phyloP scores from a whole-genome alignment of 2,113 vertebrate species.

The Cyprinodon variegatus region DNA sequence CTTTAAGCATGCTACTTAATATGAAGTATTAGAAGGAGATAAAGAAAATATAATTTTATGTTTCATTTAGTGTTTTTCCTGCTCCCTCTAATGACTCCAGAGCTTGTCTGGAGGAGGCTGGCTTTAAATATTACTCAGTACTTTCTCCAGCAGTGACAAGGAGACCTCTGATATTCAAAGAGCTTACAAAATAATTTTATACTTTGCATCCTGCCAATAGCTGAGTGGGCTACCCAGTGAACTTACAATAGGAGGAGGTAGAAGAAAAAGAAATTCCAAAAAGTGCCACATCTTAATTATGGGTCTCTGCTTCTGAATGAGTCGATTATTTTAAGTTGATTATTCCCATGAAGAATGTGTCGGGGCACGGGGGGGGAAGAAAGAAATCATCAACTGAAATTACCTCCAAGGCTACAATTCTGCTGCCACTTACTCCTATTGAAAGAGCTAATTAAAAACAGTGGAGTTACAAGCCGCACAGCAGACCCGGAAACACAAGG shows the following conservation, averaged over 20 bases:
- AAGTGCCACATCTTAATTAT: conserved; percentile 71
- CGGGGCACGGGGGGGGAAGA: conserved; percentile 41
- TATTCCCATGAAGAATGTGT: conserved; percentile 36
- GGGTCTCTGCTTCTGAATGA: conserved; percentile 58
- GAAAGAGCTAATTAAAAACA: conserved; percentile 74
- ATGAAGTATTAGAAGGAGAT: conserved; percentile 53
- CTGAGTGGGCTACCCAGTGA: conserved; percentile 56
- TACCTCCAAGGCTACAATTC: conserved; percentile 69
- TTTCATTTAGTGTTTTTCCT: conserved; percentile 41
- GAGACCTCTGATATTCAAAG: conserved; percentile 51
- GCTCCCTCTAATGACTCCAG: conserved; percentile 46
- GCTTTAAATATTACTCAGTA: conserved; percentile 52
- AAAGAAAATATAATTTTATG: conserved; percentile 44
- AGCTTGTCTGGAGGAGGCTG: conserved; percentile 44
- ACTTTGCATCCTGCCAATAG: conserved; percentile 58
- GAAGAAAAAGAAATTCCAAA: conserved; percentile 38
- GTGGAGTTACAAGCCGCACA: conserved; percentile 24
- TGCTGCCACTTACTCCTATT: conserved; percentile 59
- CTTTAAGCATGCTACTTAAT: conserved; percentile 48
- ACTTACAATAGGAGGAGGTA: conserved; percentile 31
- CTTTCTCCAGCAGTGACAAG: conserved; percentile 44
- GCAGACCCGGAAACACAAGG: conserved; percentile 26
- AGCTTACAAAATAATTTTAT: conserved; percentile 70
- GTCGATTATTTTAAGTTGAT: conserved; percentile 55
- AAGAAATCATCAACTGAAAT: conserved; percentile 59